phyloP scores from a whole-genome alignment of 2,888 invertebrate species.

The Ceratothoa steindachneri region DNA sequence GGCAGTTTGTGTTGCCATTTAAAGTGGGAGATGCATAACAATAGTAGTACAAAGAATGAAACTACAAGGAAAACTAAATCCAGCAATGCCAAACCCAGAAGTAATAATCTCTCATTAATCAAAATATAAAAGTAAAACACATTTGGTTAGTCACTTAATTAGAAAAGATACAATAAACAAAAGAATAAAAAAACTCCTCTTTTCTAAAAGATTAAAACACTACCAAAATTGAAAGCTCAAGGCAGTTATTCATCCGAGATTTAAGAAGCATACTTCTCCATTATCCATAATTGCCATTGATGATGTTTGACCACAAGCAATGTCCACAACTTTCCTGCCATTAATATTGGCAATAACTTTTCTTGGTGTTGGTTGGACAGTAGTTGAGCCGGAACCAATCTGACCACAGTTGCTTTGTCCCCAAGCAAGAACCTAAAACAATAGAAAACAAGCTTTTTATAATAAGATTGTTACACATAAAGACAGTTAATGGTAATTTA shows the following conservation, averaged over 20 bases:
- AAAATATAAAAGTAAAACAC: no score
- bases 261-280: constrained; percentile 56
- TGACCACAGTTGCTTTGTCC: constrained; percentile 63
- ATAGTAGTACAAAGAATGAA: no score
- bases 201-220: background rate
- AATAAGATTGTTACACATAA: constrained; percentile 39
- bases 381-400: constrained; percentile 59
- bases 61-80: no score
- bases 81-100: no score
- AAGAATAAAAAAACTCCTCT: no score
- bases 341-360: constrained; percentile 56
- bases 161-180: no score
- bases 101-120: no score
- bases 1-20: no score
- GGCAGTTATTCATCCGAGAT: no score
- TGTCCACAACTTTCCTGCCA: constrained; percentile 55
- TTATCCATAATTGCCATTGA: constrained; percentile 59
- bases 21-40: no score
- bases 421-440: constrained; percentile 56
- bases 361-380: constrained; percentile 58
- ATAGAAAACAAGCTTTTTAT: background rate
- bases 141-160: no score
- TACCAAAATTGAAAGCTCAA: background rate
- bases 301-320: constrained; percentile 61
- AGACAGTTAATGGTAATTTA: no score